phyloP scores from a whole-genome alignment of 2,797 vertebrate species.

The Centropyge bicolor region DNA sequence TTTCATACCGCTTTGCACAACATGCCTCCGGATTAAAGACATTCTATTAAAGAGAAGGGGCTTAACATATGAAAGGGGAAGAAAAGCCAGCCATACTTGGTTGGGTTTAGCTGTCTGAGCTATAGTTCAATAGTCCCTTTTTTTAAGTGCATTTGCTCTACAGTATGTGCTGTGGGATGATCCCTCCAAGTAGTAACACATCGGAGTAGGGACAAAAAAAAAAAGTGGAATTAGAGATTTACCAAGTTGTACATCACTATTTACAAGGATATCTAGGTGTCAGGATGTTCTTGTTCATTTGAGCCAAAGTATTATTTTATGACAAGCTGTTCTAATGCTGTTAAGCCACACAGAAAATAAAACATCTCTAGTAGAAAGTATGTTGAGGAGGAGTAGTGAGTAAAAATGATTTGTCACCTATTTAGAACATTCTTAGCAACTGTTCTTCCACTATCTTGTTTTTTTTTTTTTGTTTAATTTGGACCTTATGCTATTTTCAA shows the following conservation, averaged over 20 bases:
- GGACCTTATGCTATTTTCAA: constrained; percentile 33
- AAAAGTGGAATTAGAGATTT: constrained; percentile 33
- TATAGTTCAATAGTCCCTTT: constrained; percentile 72
- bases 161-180: constrained; percentile 60
- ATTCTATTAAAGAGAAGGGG: constrained; percentile 84
- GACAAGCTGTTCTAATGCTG: not conserved
- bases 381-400: not conserved
- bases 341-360: constrained; percentile 9
- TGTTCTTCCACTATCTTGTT: not conserved
- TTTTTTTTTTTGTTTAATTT: not conserved
- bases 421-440: not conserved
- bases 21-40: constrained; percentile 84
- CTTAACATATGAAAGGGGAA: constrained; percentile 77
- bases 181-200: constrained; percentile 51
- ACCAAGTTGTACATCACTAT: constrained; percentile 34
- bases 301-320: not conserved
- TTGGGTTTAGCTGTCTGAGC: constrained; percentile 74
- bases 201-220: not conserved
- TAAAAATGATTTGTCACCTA: not conserved
- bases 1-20: constrained; percentile 83
- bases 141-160: constrained; percentile 66
- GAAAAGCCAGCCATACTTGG: constrained; percentile 73
- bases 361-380: constrained; percentile 11
- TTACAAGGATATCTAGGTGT: constrained; percentile 34
- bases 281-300: constrained; percentile 1